phyloP scores from a whole-genome alignment of 2,113 vertebrate genomes.

The Gadus chalcogrammus region DNA sequence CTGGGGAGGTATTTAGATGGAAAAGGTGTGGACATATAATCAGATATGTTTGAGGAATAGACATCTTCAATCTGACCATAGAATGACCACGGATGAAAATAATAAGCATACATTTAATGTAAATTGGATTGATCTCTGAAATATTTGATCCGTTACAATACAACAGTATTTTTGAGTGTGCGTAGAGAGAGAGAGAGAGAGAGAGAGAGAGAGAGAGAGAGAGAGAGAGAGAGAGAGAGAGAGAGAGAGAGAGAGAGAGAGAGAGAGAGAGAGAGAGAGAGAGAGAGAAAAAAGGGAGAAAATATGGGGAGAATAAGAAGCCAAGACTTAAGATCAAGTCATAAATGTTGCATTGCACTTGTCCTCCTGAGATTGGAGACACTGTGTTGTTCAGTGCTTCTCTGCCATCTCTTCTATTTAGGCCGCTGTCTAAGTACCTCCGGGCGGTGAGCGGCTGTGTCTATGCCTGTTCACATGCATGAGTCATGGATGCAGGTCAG shows the following conservation, averaged over 20 bases:
- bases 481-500: conserved; percentile 1
- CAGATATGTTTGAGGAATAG: too few species aligned
- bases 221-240: neutral
- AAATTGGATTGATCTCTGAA: too few species aligned
- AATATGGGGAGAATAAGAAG: conserved; percentile 11
- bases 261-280: neutral
- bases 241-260: neutral
- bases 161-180: too few species aligned
- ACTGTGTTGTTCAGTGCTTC: conserved; percentile 47
- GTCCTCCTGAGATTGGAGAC: conserved; percentile 44
- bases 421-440: conserved; percentile 28
- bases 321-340: conserved; percentile 33
- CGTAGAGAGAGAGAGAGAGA: neutral
- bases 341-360: conserved; percentile 48
- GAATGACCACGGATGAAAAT: too few species aligned
- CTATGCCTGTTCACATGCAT: neutral
- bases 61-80: too few species aligned
- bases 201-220: neutral
- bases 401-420: conserved; percentile 30
- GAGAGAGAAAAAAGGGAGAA: neutral
- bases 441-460: conserved; percentile 17
- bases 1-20: too few species aligned
- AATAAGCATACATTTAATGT: too few species aligned
- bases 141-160: too few species aligned
- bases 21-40: too few species aligned